Evolutionary conservation across 2,797 vertebrate species (phyloP).

Genomic region (Oceanodroma leucorhoa): DNA sequence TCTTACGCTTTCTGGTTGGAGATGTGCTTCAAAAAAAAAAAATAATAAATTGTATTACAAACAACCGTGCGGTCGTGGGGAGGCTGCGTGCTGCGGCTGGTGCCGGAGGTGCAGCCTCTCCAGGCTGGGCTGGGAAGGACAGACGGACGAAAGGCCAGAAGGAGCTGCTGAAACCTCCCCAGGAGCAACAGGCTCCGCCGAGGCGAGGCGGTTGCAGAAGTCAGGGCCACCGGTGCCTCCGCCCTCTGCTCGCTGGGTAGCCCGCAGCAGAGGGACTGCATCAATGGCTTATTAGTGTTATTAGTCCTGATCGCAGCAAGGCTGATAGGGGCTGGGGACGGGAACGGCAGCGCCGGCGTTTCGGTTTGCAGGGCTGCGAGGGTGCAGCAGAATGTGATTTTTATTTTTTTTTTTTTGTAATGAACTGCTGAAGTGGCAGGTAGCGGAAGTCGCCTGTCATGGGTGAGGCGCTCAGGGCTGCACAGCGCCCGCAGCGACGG

Average conservation of each 20-base stretch:
- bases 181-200: neutral
- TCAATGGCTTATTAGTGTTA: neutral
- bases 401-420: neutral
- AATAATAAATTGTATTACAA: neutral
- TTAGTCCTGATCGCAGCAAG: neutral
- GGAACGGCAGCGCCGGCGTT: neutral
- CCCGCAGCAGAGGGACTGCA: neutral
- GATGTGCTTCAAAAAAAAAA: neutral
- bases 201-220: neutral
- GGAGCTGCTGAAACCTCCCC: neutral
- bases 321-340: neutral
- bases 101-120: neutral
- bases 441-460: neutral
- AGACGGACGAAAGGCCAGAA: neutral
- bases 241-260: neutral
- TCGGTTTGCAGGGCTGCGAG: neutral
- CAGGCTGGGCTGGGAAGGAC: neutral
- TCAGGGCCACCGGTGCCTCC: neutral
- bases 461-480: neutral
- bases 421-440: neutral
- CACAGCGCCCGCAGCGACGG: neutral
- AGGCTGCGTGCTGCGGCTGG: neutral
- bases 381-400: neutral
- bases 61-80: neutral
- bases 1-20: conserved; percentile 8